Base-by-base conservation (phyloP, 2,113 vertebrate species). In the Microcebus griseorufus region DNA sequence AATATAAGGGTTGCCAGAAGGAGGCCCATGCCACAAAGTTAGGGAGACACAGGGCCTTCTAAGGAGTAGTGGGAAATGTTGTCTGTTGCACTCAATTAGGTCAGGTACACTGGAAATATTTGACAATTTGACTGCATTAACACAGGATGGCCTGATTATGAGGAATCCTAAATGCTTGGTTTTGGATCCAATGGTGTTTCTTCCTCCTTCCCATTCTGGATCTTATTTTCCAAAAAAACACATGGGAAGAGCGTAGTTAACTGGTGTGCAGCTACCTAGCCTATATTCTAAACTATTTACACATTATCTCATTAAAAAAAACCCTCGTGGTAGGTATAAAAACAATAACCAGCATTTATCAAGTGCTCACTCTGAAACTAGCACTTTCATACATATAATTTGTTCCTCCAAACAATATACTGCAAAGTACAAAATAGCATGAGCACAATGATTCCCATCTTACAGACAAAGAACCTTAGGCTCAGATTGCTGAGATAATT, bases 311-410 rank as follows among this genome's bases (percentile, higher is more conserved):
- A 72, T 82, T 86, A 37, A 84, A 39, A 67, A 67, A 48, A 16
- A 14, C 17, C 25, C 32, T 6, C 65, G 22, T 88, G 32, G 32
- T 70, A 78, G 16, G 14, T 91, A 65, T 78, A 83, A 88, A 87
- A 96, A 94, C 51, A 88, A 96, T 90, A 70, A 45, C 51, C 39
- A 93, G n/a, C 69, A 93, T 86, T 45, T 94, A 88, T n/a, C 83
- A 89, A 53, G 27, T 86, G 39, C 16, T 88, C 48, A 60, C 51
- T 75, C 93, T 94, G 58, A 90, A 29, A 11, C 32, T 88, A n/a
- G 27, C 51, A 87, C n/a, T 90, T 90, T 45, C 37, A 88, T 91
- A 72, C 80, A 42, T 48, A 42, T 80, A 91, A 79, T 60, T 83
- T 83, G 45, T 78, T 80, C 65, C 9, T 75, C 53, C 37, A 86